Percentiles rank a stretch among this genome's conserved stretches.
Conservation (phyloP, 2,113 vertebrate genomes). For the Lophochroa leadbeateri region DNA sequence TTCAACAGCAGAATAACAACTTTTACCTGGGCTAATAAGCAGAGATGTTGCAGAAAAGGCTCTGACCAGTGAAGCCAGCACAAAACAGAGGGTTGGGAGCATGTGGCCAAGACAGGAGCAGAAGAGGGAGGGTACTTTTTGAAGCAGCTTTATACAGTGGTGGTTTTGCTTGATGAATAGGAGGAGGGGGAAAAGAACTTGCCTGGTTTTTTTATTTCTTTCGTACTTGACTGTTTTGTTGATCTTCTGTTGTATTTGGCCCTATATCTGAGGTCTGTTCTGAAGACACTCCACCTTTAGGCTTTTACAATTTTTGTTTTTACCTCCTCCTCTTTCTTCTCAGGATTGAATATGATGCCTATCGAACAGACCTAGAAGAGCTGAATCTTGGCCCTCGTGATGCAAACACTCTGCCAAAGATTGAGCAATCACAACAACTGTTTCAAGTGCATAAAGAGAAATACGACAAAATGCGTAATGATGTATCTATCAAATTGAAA, state of each 20-base stretch:
- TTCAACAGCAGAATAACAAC: neutral
- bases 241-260: neutral
- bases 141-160: neutral
- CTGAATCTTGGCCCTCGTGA: conserved; percentile 95
- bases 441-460: conserved; percentile 95
- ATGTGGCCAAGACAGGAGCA: neutral
- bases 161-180: neutral
- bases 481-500: conserved; percentile 93
- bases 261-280: neutral
- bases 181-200: neutral
- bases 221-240: neutral
- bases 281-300: neutral
- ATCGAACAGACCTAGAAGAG: conserved; percentile 96
- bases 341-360: conserved; percentile 95
- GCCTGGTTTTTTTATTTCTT: accelerated
- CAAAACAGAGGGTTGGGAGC: neutral
- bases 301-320: neutral
- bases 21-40: neutral
- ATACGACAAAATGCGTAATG: conserved; percentile 93
- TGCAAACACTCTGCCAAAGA: conserved; percentile 90
- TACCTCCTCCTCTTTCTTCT: neutral
- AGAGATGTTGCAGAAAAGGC: neutral
- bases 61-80: neutral
- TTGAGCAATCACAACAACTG: conserved; percentile 90
- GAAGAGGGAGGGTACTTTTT: neutral